phyloP scores from a whole-genome alignment of 2,888 invertebrate genomes.

The Ichneumoninae sp. region DNA sequence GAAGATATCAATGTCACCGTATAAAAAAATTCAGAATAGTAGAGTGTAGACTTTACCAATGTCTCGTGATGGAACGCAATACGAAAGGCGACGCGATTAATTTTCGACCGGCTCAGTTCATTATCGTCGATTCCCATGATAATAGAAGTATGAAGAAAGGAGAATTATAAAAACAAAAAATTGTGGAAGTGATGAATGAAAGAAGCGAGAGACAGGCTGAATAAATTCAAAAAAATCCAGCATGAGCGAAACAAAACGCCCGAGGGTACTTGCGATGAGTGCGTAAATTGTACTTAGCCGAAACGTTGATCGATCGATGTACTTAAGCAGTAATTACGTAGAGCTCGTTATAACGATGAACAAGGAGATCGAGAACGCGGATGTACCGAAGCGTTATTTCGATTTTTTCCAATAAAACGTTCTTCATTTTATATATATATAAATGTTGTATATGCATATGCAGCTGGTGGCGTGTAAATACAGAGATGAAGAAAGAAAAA shows the following conservation, averaged over 20 bases:
- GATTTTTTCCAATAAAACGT: constrained; percentile 57
- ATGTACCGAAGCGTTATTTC: constrained; percentile 66
- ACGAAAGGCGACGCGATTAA: constrained; percentile 29
- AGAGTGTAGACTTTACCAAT: constrained; percentile 38
- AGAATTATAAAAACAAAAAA: constrained; percentile 29
- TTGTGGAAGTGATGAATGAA: constrained; percentile 21
- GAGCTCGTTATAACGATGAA: constrained; percentile 54
- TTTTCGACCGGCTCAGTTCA: not conserved
- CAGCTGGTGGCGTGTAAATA: constrained; percentile 62
- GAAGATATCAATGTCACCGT: constrained; percentile 15
- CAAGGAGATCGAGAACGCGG: constrained; percentile 56
- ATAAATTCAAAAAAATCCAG: constrained; percentile 53
- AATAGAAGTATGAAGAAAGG: not conserved
- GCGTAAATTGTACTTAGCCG: constrained; percentile 58
- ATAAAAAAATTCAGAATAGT: constrained; percentile 22
- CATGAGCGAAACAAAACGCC: constrained; percentile 61
- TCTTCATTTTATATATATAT: constrained; percentile 53
- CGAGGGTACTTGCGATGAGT: constrained; percentile 58
- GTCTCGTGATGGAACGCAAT: constrained; percentile 7
- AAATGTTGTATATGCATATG: constrained; percentile 56
- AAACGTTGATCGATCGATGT: constrained; percentile 75
- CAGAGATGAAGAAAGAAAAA: constrained; percentile 23
- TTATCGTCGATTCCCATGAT: constrained; percentile 20
- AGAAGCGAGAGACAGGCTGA: constrained; percentile 13
- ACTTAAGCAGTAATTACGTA: constrained; percentile 74